Percentiles rank a stretch among this genome's conserved stretches.
These are phyloP conservation scores for Bruchidius siliquastri DNA, from an alignment of 2,888 invertebrate species.

Conservation along the genomic window DNA sequence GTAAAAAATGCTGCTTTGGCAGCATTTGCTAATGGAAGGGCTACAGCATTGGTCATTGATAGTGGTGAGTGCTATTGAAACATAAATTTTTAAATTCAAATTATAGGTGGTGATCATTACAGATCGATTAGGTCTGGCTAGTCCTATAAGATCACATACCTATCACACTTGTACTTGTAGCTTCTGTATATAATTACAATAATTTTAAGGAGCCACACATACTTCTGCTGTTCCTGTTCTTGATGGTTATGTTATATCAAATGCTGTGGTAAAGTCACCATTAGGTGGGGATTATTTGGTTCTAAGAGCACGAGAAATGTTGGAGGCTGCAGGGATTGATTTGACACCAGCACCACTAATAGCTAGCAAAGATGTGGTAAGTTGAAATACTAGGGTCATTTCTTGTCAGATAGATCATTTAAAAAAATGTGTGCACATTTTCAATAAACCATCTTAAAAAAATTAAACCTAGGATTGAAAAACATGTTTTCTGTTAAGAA, in stretches of 20 bases:
- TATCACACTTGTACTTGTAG: conserved; percentile 7
- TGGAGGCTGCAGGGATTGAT: conserved; percentile 53
- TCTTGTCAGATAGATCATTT: too few relatives aligned
- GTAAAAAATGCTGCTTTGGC: conserved; percentile 97
- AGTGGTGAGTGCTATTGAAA: conserved; percentile 16
- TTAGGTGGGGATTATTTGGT: conserved; percentile 93
- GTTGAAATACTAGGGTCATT: too few relatives aligned
- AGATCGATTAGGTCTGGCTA: too few relatives aligned
- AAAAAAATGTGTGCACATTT: too few relatives aligned
- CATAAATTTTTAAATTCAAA: too few relatives aligned
- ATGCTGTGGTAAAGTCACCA: conserved; percentile 93
- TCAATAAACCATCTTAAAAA: too few relatives aligned
- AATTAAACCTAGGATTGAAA: too few relatives aligned
- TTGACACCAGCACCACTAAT: conserved; percentile 57
- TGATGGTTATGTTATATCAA: conserved; percentile 91
- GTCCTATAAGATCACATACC: too few relatives aligned
- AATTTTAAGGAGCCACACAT: conserved; percentile 77
- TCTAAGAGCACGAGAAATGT: conserved; percentile 61
- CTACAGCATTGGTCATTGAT: conserved; percentile 56
- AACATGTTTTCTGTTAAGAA: too few relatives aligned
- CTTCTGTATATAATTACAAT: conserved; percentile 28
- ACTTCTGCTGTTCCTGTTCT: conserved; percentile 94
- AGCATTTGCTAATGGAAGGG: conserved; percentile 93
- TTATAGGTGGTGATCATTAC: too few relatives aligned
- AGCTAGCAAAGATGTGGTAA: conserved; percentile 82